Base-by-base conservation (phyloP, 2,797 vertebrate species). In the Cetoscarus ocellatus region DNA sequence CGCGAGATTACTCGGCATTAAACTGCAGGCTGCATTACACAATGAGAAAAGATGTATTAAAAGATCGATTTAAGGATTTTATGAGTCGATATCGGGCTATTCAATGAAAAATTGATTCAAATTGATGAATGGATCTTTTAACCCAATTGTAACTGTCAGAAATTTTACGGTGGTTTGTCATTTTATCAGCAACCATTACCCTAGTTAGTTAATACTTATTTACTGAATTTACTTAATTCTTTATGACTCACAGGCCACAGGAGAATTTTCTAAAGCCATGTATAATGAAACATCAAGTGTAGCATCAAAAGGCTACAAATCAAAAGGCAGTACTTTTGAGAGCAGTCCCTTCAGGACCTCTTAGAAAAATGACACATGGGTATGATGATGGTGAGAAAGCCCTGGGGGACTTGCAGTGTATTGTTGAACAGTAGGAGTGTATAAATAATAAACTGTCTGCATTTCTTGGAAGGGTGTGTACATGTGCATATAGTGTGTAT, bases 381-480 rank as follows among this genome's bases (percentile, higher is more conserved):
- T 39, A 14, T 39, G 36, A 44, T 72, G 62, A 61, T 13, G 18
- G 27, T 13, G 43, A 39, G 8, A 49, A 19, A 17, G 40, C 50
- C 61, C 53, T 13, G 0, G 27, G 12, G 69, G 45, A n/a, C 10
- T 55, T 34, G 11, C 27, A 27, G 27, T 27, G 4, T 40, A 45
- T 47, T 18, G n/a, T 3, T 18, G 51, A 54, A 18, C 38, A 43
- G 62, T 48, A 60, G 47, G 39, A 71, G 43, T 38, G 39, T n/a
- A 45, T 17, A 43, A 48, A 14, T 19, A 27, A 27, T 43, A 17
- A 11, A 34, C 5, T 1, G n/a, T 52, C 15, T 58, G 48, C 40
- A 8, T 47, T 57, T 36, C 35, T 58, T 10, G 43, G 17, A 49
- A 19, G 4, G 49, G 13, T 54, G 44, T 40, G 34, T 34, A 38